These are phyloP conservation scores for Microcebus murinus DNA, from an alignment of 2,113 vertebrate genomes.

Conservation along the genomic window DNA sequence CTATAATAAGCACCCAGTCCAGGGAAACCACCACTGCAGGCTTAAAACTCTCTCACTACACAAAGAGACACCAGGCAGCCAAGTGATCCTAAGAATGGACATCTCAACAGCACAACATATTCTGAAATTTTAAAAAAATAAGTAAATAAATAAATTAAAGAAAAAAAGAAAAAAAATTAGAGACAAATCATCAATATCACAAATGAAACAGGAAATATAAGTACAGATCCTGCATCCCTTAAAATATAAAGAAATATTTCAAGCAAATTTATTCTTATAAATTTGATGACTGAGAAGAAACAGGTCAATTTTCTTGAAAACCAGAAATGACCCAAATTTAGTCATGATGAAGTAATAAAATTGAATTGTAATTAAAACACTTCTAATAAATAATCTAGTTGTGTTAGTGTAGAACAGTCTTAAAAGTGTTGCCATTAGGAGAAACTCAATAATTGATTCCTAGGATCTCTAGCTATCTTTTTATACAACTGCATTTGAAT, in stretches of 20 bases:
- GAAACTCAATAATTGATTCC: neutral
- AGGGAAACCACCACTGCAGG: neutral
- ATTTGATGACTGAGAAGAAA: neutral
- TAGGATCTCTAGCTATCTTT: neutral
- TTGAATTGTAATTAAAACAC: neutral
- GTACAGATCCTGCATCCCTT: neutral
- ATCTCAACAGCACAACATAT: neutral
- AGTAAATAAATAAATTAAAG: too few relatives aligned
- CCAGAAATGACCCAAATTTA: neutral
- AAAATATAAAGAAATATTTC: neutral
- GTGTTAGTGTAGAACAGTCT: neutral
- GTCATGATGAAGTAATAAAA: neutral
- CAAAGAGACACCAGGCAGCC: neutral
- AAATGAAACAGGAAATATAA: neutral
- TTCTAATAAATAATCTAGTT: neutral
- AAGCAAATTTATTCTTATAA: neutral
- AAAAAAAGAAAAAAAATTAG: too few relatives aligned
- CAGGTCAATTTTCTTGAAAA: neutral
- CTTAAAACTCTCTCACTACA: neutral
- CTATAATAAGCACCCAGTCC: too few relatives aligned
- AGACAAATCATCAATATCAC: neutral
- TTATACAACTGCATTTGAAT: neutral
- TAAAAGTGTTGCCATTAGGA: neutral
- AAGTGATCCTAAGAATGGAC: neutral
- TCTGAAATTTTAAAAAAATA: too few relatives aligned